These are phyloP conservation scores for Tenodera sinensis DNA, from an alignment of 2,888 invertebrate species.

Conservation along the genomic window DNA sequence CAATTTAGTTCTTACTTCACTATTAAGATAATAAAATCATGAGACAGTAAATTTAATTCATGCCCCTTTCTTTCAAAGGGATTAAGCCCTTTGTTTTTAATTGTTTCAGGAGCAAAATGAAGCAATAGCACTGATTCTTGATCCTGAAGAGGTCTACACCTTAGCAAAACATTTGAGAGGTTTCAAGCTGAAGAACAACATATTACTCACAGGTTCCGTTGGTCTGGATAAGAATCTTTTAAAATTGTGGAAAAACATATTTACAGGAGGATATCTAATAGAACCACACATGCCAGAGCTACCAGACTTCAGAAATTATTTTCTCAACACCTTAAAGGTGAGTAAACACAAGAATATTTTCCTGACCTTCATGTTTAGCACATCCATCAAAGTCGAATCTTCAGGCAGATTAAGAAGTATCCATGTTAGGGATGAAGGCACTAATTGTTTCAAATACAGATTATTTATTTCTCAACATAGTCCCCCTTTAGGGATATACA, in stretches of 20 bases:
- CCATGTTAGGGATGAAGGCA: too few species aligned
- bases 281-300: constrained; percentile 35
- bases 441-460: too few species aligned
- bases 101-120: constrained; percentile 34
- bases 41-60: neutral
- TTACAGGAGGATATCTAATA: constrained; percentile 30
- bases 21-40: too few species aligned
- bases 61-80: neutral
- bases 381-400: too few species aligned
- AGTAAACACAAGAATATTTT: neutral
- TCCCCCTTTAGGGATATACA: too few species aligned
- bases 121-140: constrained; percentile 37
- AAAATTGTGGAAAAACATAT: constrained; percentile 26
- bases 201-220: constrained; percentile 24
- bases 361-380: too few species aligned
- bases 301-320: constrained; percentile 37
- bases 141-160: constrained; percentile 37
- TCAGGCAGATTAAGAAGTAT: too few species aligned
- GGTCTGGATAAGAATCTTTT: constrained; percentile 30
- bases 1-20: too few species aligned
- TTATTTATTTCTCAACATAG: too few species aligned
- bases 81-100: neutral
- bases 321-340: constrained; percentile 36
- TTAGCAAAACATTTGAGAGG: constrained; percentile 31
- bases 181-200: neutral